A percentile compares a stretch with the other conserved stretches of the same genome.
phyloP scores from a whole-genome alignment of 2,113 vertebrate genomes.

The Ginglymostoma cirratum region DNA sequence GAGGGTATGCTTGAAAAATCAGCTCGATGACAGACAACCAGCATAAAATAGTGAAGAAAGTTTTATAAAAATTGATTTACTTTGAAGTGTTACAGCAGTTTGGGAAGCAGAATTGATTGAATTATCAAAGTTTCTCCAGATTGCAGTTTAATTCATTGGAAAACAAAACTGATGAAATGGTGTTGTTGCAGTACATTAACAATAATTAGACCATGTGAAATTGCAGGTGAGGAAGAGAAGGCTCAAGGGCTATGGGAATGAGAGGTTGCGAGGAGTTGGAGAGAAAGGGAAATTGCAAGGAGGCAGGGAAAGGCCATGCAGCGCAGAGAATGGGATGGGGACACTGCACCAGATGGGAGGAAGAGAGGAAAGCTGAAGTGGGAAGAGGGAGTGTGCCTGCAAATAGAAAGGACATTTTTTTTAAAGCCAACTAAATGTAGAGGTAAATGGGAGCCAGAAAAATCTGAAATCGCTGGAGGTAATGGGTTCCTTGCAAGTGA shows the following conservation, averaged over 20 bases:
- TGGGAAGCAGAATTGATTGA: background rate
- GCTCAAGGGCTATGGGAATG: background rate
- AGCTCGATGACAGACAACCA: background rate
- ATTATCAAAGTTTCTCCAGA: background rate
- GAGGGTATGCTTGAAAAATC: background rate
- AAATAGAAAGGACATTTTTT: too few species aligned
- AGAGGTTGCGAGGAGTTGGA: background rate
- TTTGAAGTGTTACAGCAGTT: background rate
- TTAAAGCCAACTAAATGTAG: too few species aligned
- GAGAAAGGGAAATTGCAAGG: too few species aligned
- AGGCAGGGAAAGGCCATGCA: too few species aligned
- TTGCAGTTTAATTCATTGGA: background rate
- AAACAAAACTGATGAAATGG: background rate
- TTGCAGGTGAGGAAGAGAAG: background rate
- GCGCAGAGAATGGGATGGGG: too few species aligned
- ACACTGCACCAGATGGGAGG: too few species aligned
- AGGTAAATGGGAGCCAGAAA: too few species aligned
- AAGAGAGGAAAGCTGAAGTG: too few species aligned
- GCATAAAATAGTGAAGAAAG: background rate
- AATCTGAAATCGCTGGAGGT: too few species aligned
- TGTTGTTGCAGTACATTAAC: background rate
- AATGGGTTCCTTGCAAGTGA: too few species aligned
- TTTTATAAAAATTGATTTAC: background rate
- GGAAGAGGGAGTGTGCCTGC: too few species aligned
- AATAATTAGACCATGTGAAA: background rate